Base-by-base conservation (phyloP, 64 coral and sea anemone species). In the Porites lutea region DNA sequence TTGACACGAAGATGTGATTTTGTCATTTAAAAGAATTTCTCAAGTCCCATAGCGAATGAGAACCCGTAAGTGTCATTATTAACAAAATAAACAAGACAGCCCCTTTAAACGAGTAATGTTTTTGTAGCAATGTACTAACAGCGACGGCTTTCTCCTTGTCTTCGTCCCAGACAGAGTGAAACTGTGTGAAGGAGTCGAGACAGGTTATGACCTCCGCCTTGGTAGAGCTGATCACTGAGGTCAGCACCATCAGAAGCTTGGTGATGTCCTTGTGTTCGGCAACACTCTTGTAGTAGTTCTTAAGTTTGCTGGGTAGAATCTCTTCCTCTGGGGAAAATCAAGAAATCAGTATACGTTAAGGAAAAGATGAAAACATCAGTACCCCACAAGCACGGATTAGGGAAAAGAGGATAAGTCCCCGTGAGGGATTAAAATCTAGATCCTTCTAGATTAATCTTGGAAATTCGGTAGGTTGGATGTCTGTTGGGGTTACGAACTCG, bases 211-310 rank as follows among this genome's bases (percentile, higher is more conserved):
- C 95, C n/a, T 96, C 95, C 16, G 95, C 88, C 59, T 96, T 96
- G 9, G 92, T 91, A 57, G 95, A 96, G 21, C 91, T 96, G 69
- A 96, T 93, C 18, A 92, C 86, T 54, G 95, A 96, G 0, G 95
- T 93, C 3, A 96, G 91, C 13, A 96, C 82, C 95, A 96, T 96
- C 23, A 96, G 72, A 16, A 96, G 82, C 59, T 96, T 96, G 53
- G 88, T 96, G 21, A 96, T 82, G 22, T 96, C 95, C 46, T 96
- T 96, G 92, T 96, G 95, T 69, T 96, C 95, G 12, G 95, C 86
- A 27, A 96, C 79, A 45, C 91, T 94, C 89, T 96, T 96, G 59
- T 94, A 96, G 92, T 96, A 87, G 48, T 96, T 96, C 82, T 96
- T 94, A 13, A 96, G 74, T 55, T 91, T 96, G 8, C 66, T 81